Percentiles rank a stretch among this genome's conserved stretches.
phyloP scores from a whole-genome alignment of 53 echinoderm and acorn worm species.

The Pentamera pediparva region DNA sequence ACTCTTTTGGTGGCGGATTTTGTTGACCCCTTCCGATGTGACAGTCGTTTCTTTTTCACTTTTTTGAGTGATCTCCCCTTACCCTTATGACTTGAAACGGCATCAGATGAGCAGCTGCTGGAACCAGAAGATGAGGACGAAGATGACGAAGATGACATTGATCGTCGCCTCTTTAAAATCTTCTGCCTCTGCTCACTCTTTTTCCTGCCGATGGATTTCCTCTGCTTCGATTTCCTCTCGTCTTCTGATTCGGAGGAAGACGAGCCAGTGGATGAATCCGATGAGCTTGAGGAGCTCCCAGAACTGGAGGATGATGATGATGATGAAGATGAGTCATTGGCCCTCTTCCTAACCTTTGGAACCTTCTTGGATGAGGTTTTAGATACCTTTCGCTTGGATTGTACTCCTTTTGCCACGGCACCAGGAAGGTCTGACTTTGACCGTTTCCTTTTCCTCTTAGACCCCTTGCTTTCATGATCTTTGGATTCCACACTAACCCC shows the following conservation, averaged over 20 bases:
- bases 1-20: too few relatives aligned
- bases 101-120: background rate
- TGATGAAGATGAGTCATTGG: background rate
- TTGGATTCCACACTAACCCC: background rate
- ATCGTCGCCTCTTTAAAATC: constrained; percentile 23
- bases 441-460: background rate
- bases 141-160: constrained; percentile 14
- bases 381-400: too few relatives aligned
- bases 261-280: background rate
- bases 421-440: background rate
- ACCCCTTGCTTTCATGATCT: background rate
- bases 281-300: constrained; percentile 5
- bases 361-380: too few relatives aligned
- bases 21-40: too few relatives aligned
- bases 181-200: too few relatives aligned
- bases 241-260: constrained; percentile 18
- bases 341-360: too few relatives aligned
- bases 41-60: too few relatives aligned
- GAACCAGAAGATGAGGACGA: constrained; percentile 2
- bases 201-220: too few relatives aligned
- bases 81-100: too few relatives aligned
- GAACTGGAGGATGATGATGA: constrained; percentile 13
- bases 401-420: too few relatives aligned
- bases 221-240: background rate
- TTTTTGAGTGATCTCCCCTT: too few relatives aligned